Evolutionary conservation across 2,888 invertebrate genomes (phyloP), one percentile per base, ranked within the genome.

Genomic region (Cistogaster globosa): DNA sequence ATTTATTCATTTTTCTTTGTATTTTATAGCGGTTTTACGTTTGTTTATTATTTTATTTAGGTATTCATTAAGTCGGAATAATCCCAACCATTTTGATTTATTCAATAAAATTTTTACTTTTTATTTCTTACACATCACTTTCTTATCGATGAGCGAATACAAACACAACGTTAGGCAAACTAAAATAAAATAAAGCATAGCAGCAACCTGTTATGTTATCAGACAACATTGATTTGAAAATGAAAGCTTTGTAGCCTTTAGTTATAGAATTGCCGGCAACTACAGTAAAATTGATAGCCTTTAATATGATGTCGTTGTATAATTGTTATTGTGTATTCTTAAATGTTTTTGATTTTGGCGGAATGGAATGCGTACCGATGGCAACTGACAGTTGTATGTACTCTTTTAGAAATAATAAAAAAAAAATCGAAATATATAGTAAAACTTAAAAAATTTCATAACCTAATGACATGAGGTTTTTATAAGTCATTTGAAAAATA

Each of bases 41-140:
- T 68, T 57, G 53, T 78, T 75, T 63, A 74, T 85, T 67, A 69
- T 74, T 78, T 72, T 63, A 26, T 36, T 69, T 81, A 75, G 42
- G 71, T 75, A 82, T 63, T 82, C 75, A 55, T 71, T 71, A 81
- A 74, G 85, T 85, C 74, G 65, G 71, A 69, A 78, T 85, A 74
- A 85, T 85, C 82, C 81, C 81, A 82, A 82, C 58, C 78, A 85
- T 85, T 85, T 82, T 85, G 85, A 85, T 85, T 85, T 85, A 85
- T 85, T 85, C 85, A 85, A 85, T 85, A 74, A 82, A 78, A 82
- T 82, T 85, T 85, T 85, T 81, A 85, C 85, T 85, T 85, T 82
- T 82, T 82, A 82, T 85, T 85, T 78, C 74, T 78, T 78, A 78
- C 82, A 74, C 85, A 85, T 78, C 82, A 82, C 36, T 65, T 75